phyloP scores from a whole-genome alignment of 2,797 vertebrate species.

The Propithecus perrieri region DNA sequence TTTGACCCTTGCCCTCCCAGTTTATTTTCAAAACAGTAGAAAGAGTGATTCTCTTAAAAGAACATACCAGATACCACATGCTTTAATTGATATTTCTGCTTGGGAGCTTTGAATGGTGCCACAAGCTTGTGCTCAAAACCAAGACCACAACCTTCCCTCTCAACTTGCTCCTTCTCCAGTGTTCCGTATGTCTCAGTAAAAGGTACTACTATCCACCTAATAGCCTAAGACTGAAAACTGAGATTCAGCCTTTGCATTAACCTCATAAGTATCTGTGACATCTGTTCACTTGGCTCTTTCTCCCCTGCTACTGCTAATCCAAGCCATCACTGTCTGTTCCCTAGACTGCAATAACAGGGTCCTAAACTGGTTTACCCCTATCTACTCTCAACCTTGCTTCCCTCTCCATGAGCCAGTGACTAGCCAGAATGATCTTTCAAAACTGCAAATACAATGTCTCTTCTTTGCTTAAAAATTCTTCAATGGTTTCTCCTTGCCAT shows the following conservation, averaged over 20 bases:
- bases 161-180: not conserved
- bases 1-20: not conserved
- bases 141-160: not conserved
- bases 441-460: not conserved
- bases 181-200: not conserved
- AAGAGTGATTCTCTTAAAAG: not conserved
- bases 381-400: not conserved
- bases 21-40: constrained; percentile 2
- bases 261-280: not conserved
- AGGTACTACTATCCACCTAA: not conserved
- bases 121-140: not conserved
- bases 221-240: not conserved
- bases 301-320: not conserved
- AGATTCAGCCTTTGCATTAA: not conserved
- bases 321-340: not conserved
- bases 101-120: not conserved
- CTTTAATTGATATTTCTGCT: constrained; percentile 20
- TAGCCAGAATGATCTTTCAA: not conserved
- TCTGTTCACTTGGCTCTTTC: not conserved
- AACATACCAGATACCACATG: not conserved
- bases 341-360: not conserved
- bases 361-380: not conserved
- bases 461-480: constrained; percentile 4
- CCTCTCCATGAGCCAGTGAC: not conserved
- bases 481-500: not conserved